phyloP scores from a whole-genome alignment of 2,113 vertebrate genomes.

The Felis chaus region DNA sequence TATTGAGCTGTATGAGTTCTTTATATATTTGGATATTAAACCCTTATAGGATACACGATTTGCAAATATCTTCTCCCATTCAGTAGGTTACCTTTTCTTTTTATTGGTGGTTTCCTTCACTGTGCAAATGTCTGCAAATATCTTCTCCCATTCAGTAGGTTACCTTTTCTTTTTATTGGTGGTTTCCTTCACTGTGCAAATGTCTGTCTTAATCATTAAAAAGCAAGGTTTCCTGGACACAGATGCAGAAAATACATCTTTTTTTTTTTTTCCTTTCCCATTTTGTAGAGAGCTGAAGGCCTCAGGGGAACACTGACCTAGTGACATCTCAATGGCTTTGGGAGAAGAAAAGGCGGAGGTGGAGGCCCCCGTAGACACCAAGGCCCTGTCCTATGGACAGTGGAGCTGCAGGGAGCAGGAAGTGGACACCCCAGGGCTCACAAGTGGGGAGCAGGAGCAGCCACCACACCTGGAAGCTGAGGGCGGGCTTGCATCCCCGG shows the following conservation, averaged over 20 bases:
- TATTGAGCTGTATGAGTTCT: not conserved
- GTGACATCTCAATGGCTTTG: constrained; percentile 74
- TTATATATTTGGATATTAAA: not conserved
- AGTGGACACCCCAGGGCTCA: not conserved
- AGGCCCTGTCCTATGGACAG: not conserved
- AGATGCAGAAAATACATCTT: not conserved
- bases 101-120: not conserved
- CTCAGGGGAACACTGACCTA: not conserved
- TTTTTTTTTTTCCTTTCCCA: not conserved
- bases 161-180: not conserved
- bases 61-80: not conserved
- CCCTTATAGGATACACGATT: not conserved
- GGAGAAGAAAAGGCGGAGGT: constrained; percentile 78
- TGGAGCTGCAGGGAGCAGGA: constrained; percentile 66
- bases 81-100: not conserved
- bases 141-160: not conserved
- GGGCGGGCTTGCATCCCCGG: not conserved
- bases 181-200: not conserved
- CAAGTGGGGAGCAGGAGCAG: not conserved
- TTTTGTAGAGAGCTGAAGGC: constrained; percentile 69
- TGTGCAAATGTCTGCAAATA: not conserved
- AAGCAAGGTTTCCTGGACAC: not conserved
- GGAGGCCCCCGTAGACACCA: constrained; percentile 1
- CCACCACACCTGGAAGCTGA: not conserved
- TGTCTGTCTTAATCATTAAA: not conserved